phyloP scores from a whole-genome alignment of 2,888 invertebrate species.

The Campoplex capitator region DNA sequence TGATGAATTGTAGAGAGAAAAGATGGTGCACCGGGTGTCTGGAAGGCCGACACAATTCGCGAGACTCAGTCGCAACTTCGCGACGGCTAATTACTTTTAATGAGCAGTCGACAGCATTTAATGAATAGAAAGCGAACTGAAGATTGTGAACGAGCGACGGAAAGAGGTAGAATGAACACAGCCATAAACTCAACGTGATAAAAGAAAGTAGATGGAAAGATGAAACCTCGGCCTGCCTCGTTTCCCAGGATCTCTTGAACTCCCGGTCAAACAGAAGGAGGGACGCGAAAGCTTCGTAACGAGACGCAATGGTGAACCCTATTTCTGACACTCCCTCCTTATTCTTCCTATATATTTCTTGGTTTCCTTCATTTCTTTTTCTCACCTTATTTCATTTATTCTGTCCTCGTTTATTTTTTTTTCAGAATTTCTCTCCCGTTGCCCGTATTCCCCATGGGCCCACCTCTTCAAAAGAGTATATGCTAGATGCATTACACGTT shows the following conservation, averaged over 20 bases:
- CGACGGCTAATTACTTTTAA: slow-evolving; percentile 77
- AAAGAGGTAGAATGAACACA: slow-evolving; percentile 28
- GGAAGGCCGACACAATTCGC: slow-evolving; percentile 27
- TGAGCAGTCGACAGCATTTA: slow-evolving; percentile 76
- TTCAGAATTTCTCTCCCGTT: not conserved
- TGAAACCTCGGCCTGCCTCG: slow-evolving; percentile 18
- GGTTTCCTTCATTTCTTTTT: slow-evolving; percentile 29
- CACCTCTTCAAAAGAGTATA: not conserved
- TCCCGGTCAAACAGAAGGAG: slow-evolving; percentile 33
- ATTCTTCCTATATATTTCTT: not conserved
- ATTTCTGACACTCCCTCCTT: slow-evolving; percentile 14
- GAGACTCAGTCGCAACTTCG: slow-evolving; percentile 73
- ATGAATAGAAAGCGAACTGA: slow-evolving; percentile 75
- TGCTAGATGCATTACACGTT: not conserved
- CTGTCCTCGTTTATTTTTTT: slow-evolving; percentile 1
- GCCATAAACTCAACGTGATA: slow-evolving; percentile 13
- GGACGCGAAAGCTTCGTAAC: slow-evolving; percentile 16
- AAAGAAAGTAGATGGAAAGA: slow-evolving; percentile 31
- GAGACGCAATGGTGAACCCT: slow-evolving; percentile 32
- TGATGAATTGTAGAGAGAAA: slow-evolving; percentile 32
- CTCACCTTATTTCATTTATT: slow-evolving; percentile 40
- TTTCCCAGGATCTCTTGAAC: slow-evolving; percentile 60
- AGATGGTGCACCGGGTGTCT: slow-evolving; percentile 45
- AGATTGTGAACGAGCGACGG: slow-evolving; percentile 25
- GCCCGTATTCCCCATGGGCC: not conserved